Base-by-base conservation (phyloP, 1,140 invertebrate species). In the Drusus annulatus region DNA sequence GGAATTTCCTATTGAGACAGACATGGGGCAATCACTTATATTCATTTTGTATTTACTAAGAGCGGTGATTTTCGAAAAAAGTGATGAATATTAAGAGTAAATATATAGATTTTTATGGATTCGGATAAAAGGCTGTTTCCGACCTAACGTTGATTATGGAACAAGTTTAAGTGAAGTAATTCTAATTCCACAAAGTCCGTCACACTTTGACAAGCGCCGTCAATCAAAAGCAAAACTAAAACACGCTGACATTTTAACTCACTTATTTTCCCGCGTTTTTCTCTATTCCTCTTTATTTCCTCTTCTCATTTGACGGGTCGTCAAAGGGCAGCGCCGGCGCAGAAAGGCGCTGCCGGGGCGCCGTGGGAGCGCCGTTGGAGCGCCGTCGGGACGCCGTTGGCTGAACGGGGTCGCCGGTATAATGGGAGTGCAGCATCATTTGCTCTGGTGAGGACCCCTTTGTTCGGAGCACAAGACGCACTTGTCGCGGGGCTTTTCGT, bases 361-460 rank as follows among this genome's bases (percentile, higher is more conserved):
- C 36, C 36, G 36, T 10, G 10, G n/a, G n/a, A n/a, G n/a, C n/a
- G n/a, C n/a, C n/a, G n/a, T n/a, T n/a, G n/a, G 36, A 10, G 36
- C 36, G 36, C 36, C 36, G 69, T 19, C 45, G 31, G 1, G 65
- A 16, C 15, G 65, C 36, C 13, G 36, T 45, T 45, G 36, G 36
- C 36, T 45, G 36, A 45, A 13, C 36, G 2, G 36, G 36, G 36
- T 45, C 31, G 31, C 31, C 16, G 56, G n/a, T 75, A 69, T 25
- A 75, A 81, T 78, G 68, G 58, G 62, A 76, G 56, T 79, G 69
- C 80, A 81, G 76, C 80, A 78, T 81, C 80, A 81, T 81, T 81
- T 81, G 80, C 80, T 76, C 68, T 51, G 28, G 80, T 65, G 76
- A 79, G 21, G 62, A 62, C 58, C 36, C 25, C 65, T 81, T 81